Conservation (phyloP, 2,888 invertebrate genomes). For the Celastrina argiolus region DNA sequence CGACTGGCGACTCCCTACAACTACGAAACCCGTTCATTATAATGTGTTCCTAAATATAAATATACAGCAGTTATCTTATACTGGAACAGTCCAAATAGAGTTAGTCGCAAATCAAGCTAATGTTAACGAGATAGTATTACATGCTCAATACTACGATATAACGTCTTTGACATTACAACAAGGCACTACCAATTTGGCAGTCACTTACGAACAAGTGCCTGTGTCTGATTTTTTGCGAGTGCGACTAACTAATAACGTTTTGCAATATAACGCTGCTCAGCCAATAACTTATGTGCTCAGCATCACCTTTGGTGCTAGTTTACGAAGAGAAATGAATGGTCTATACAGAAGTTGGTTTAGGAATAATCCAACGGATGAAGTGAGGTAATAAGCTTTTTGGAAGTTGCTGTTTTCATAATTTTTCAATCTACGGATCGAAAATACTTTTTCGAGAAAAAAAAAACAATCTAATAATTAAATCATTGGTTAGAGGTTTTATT, state of each 20-base stretch:
- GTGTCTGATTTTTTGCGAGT: conserved; percentile 51
- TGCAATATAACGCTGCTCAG: conserved; percentile 40
- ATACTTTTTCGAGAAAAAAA: too few species aligned
- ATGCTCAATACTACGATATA: conserved; percentile 47
- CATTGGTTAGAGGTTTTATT: too few species aligned
- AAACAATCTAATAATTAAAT: too few species aligned
- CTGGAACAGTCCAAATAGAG: conserved; percentile 57
- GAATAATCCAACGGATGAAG: conserved; percentile 37
- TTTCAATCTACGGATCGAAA: too few species aligned
- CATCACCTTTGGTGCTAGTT: conserved; percentile 46
- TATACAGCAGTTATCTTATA: conserved; percentile 45
- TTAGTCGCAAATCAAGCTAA: conserved; percentile 46
- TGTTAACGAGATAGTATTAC: conserved; percentile 55
- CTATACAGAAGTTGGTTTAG: conserved; percentile 65
- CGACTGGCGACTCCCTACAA: conserved; percentile 66
- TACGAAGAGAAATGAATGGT: conserved; percentile 65
- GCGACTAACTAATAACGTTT: conserved; percentile 33
- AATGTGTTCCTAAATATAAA: conserved; percentile 65
- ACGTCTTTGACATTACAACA: conserved; percentile 57
- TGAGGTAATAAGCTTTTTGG: conserved; percentile 41
- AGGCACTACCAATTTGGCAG: conserved; percentile 37
- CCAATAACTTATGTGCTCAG: conserved; percentile 44
- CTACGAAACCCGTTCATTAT: conserved; percentile 73
- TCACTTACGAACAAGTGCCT: conserved; percentile 33
- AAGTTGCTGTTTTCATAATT: too few species aligned